Base-by-base conservation (phyloP, 2,113 vertebrate genomes). In the Oryzias curvinotus region DNA sequence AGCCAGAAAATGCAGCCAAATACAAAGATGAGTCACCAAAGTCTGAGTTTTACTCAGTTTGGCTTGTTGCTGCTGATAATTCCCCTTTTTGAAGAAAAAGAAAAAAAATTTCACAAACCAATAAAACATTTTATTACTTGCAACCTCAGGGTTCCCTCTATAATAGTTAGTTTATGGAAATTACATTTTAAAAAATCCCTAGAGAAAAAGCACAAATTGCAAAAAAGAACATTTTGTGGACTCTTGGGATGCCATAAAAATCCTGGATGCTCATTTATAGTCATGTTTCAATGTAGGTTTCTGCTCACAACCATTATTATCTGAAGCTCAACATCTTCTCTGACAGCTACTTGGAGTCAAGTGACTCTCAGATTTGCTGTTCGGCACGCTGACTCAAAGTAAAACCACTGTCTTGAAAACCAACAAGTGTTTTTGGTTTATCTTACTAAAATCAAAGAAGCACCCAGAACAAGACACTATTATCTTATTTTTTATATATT, bases 391-490 rank as follows among this genome's bases (percentile, higher is more conserved):
- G 26, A 61, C 50, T 23, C 42, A 77, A 51, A 13, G 8, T 47
- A 59, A 71, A 45, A 36, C 52, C 65, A 49, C 14, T 51, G 41
- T 65, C 50, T 71, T 71, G 41, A 71, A 67, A 76, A 49, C 60
- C 25, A 65, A 47, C 7, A 5, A 73, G 43, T 15, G 48, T 63
- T 56, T 70, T 70, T 66, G 46, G 68, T 77, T 71, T 61, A 75
- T 75, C 48, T 69, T 36, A 68, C 71, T 71, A 45, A 68, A 52
- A 42, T 50, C 77, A 19, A 77, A 74, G 65, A 62, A 58, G 63
- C 19, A 56, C 47, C 56, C 48, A 62, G 50, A 62, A 65, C 21
- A 46, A 62, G 66, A 68, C 58, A 4, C 28, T 30, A 30, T 30
- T 7, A 30, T 30, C 28, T 30, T 30, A 30, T 30, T 30, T 30